A percentile compares a stretch with the other conserved stretches of the same genome.
These are phyloP conservation scores for Metaphire vulgaris DNA, from an alignment of 1,140 invertebrate genomes.

Conservation along the genomic window DNA sequence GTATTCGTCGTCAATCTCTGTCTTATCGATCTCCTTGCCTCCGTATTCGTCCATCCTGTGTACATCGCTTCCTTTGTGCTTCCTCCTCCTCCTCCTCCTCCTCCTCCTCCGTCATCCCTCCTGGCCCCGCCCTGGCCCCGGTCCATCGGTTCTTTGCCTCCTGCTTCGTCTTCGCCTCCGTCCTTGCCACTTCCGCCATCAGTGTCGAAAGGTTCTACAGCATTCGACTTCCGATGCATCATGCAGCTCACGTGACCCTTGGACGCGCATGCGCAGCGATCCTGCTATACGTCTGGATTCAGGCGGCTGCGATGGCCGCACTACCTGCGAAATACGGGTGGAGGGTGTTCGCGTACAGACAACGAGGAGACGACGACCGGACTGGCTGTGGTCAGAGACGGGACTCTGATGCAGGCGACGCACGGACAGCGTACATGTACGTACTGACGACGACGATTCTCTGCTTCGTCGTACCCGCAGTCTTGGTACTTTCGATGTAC, in stretches of 20 bases:
- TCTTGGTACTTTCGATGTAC: neutral
- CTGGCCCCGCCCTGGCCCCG: conserved; percentile 52
- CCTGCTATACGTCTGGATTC: neutral
- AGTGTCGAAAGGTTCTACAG: conserved; percentile 34
- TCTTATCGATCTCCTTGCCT: conserved; percentile 52
- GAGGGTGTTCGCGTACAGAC: conserved; percentile 14
- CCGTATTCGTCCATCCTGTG: conserved; percentile 35
- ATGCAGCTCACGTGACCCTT: conserved; percentile 25
- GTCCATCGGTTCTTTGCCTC: conserved; percentile 39
- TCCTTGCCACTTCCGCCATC: conserved; percentile 46
- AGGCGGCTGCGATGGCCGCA: neutral
- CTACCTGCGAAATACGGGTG: neutral
- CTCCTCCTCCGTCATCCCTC: too few species aligned
- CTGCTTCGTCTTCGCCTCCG: conserved; percentile 34
- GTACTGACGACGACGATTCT: neutral
- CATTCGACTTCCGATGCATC: conserved; percentile 29
- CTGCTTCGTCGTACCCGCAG: conserved; percentile 4
- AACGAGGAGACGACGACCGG: neutral
- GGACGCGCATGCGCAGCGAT: conserved; percentile 3
- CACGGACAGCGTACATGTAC: neutral
- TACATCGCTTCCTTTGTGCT: conserved; percentile 14
- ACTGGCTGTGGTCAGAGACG: neutral
- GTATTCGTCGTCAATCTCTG: conserved; percentile 27
- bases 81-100: neutral
- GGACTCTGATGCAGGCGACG: neutral